Evolutionary conservation across 1,140 invertebrate genomes (phyloP).

Genomic region (Mya arenaria): DNA sequence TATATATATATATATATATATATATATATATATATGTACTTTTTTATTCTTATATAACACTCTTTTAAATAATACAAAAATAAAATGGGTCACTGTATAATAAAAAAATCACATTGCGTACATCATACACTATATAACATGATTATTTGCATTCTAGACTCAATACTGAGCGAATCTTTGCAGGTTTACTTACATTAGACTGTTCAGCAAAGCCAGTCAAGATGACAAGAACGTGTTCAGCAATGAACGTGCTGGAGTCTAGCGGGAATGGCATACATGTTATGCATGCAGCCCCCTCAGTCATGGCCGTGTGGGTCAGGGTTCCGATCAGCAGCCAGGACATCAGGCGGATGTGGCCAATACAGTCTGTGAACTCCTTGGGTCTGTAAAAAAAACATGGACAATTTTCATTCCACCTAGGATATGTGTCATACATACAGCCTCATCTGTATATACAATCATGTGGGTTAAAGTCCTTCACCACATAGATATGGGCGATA

Average conservation of each 20-base stretch:
- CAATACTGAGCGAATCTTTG: too few species aligned
- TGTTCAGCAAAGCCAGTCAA: slow-evolving; percentile 98
- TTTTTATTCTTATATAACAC: too few species aligned
- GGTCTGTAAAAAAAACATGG: slow-evolving; percentile 84
- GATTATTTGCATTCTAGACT: too few species aligned
- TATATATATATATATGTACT: too few species aligned
- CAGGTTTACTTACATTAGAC: slow-evolving; percentile 89
- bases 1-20: too few species aligned
- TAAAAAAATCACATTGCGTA: too few species aligned
- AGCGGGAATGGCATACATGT: slow-evolving; percentile 95
- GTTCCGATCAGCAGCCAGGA: slow-evolving; percentile 98
- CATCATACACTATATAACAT: too few species aligned
- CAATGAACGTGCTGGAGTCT: slow-evolving; percentile 97
- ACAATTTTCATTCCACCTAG: not conserved
- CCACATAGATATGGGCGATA: too few species aligned
- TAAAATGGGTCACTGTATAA: too few species aligned
- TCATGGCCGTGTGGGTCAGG: slow-evolving; percentile 91
- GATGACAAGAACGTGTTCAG: slow-evolving; percentile 96
- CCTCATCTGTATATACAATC: too few species aligned
- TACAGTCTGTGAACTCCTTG: slow-evolving; percentile 97
- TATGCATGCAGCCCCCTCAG: slow-evolving; percentile 76
- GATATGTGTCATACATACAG: not conserved
- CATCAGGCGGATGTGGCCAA: slow-evolving; percentile 95
- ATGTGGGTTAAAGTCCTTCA: too few species aligned
- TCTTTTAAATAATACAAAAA: too few species aligned